Evolutionary conservation across 2,888 invertebrate genomes (phyloP), one percentile per base, ranked within the genome.

Genomic region (Serripes groenlandicus): DNA sequence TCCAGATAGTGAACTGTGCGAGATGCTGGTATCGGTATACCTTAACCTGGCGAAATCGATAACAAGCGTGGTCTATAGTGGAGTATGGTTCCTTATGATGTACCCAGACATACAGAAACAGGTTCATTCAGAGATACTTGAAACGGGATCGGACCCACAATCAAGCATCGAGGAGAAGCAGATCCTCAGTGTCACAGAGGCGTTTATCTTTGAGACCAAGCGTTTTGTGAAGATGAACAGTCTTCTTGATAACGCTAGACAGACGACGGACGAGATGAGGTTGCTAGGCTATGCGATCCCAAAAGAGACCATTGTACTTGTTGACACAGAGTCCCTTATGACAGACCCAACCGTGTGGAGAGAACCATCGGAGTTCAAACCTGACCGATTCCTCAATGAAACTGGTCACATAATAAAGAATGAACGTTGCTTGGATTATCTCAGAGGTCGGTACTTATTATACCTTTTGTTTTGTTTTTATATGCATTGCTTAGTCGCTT

Each of bases 261-360:
- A 37, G 7, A 42, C 68, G 0, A 4, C 60, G 7, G 35, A 30
- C 3, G 75, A 75, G 15, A 32, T 49, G 2, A 56, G 21, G 35
- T 70, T 79, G 28, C 42, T 52, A 9, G 70, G 75, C 2, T 69
- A 62, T n/a, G 37, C 1, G 11, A 79, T 79, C 26, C 75, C 79
- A 1, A 75, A 70, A 26, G 70, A 69, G 1, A 28, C 75, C 0
- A 28, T 79, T 3, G 26, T 79, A 4, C 60, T 79, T 1, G 75
- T 75, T 11, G 74, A 75, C 49, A 28, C 74, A 2, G 70, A 74
- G n/a, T 75, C 75, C 15, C 52, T 79, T 7, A 26, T 79, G 70
- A 70, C 34, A 2, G 79, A 79, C 34, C 70, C 69, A 0, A 28
- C n/a, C 9, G 26, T 79, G 2, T 75, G 74, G 79, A 37, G 1